Evolutionary conservation across 2,888 invertebrate genomes (phyloP).

Genomic region (Teinopalpus imperialis): DNA sequence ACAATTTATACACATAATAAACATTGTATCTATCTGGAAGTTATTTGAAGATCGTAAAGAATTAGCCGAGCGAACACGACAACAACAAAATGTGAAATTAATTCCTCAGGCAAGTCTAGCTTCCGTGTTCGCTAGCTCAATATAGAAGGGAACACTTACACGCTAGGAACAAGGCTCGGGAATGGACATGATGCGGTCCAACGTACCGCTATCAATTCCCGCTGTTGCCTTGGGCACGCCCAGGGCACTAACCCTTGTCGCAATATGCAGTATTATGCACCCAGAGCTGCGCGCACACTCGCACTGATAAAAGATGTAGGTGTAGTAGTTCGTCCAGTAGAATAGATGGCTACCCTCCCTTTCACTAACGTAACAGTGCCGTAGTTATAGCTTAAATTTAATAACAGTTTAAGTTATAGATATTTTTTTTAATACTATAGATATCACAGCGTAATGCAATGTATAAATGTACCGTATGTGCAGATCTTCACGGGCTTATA

Average conservation of each 20-base stretch:
- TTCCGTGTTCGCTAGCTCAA: constrained; percentile 44
- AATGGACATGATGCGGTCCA: constrained; percentile 53
- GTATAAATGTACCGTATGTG: no score
- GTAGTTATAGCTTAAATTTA: constrained; percentile 52
- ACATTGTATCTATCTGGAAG: constrained; percentile 26
- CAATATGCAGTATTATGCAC: constrained; percentile 49
- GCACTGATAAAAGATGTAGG: constrained; percentile 43
- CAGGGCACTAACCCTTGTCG: constrained; percentile 70
- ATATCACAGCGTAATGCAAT: no score
- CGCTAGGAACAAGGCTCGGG: constrained; percentile 46
- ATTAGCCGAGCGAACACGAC: constrained; percentile 31
- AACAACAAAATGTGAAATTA: constrained; percentile 32
- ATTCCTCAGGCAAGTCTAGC: constrained; percentile 34
- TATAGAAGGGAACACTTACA: constrained; percentile 44
- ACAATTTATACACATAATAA: constrained; percentile 20
- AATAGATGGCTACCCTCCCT: constrained; percentile 77
- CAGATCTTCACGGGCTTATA: no score
- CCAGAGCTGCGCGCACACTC: constrained; percentile 38
- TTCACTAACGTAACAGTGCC: constrained; percentile 69
- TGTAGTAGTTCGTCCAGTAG: constrained; percentile 59
- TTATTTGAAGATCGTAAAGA: constrained; percentile 35
- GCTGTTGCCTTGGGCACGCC: constrained; percentile 67
- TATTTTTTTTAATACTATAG: no score
- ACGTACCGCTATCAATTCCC: constrained; percentile 58
- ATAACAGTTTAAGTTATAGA: constrained; percentile 34